Conservation (phyloP, 2,888 invertebrate genomes). For the Mythimna pallens region DNA sequence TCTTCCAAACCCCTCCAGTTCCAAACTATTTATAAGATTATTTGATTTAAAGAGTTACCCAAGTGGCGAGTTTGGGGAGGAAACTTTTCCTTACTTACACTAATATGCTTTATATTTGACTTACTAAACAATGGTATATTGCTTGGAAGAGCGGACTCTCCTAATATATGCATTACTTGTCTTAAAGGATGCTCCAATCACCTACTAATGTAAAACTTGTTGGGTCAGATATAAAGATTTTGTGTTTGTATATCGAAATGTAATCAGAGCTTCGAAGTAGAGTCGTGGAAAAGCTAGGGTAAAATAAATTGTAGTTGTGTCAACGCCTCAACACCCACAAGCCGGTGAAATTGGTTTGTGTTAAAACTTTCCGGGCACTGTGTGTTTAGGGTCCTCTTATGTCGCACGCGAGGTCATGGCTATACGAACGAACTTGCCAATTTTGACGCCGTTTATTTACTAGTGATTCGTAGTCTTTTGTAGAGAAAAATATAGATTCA, state of each 20-base stretch:
- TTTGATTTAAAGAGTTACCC: too few species aligned
- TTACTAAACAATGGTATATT: too few species aligned
- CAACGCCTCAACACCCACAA: conserved; percentile 11
- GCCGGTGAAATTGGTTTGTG: conserved; percentile 59
- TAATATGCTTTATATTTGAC: too few species aligned
- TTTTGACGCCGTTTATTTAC: conserved; percentile 22
- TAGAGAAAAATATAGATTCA: neutral
- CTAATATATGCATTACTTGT: too few species aligned
- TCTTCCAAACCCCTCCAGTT: too few species aligned
- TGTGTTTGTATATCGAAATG: neutral
- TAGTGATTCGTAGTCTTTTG: neutral
- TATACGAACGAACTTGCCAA: conserved; percentile 23
- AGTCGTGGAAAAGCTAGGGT: conserved; percentile 3
- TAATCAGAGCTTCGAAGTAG: conserved; percentile 1
- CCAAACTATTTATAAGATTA: too few species aligned
- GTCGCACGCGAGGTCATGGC: conserved; percentile 16
- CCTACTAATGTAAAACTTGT: too few species aligned
- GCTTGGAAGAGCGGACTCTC: too few species aligned
- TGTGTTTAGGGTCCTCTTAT: conserved; percentile 46
- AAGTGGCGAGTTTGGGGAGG: too few species aligned
- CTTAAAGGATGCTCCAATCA: too few species aligned
- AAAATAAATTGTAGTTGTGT: conserved; percentile 33
- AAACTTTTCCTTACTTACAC: too few species aligned
- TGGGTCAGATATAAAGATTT: too few species aligned
- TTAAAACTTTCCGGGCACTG: conserved; percentile 62